phyloP scores from a whole-genome alignment of 2,797 vertebrate species.

The Linurgus olivaceus region DNA sequence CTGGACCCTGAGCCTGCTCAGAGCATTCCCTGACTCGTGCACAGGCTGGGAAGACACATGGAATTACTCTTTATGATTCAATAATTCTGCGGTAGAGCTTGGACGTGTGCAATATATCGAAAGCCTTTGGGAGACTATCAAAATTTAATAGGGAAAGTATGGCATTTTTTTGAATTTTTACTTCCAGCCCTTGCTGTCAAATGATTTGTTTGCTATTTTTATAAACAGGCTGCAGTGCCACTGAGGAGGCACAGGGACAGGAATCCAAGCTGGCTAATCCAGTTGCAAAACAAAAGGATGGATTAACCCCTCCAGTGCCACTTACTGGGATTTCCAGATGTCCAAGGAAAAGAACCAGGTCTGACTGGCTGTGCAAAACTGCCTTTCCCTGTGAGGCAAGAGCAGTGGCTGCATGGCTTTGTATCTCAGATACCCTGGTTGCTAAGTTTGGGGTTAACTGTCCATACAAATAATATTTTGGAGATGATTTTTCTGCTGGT shows the following conservation, averaged over 20 bases:
- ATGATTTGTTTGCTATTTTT: constrained; percentile 59
- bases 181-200: constrained; percentile 38
- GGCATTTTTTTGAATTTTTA: constrained; percentile 3
- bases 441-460: background rate
- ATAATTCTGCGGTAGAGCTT: constrained; percentile 60
- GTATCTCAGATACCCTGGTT: background rate
- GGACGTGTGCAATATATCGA: constrained; percentile 32
- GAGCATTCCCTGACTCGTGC: background rate
- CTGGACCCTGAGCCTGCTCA: background rate
- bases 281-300: background rate
- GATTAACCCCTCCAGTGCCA: background rate
- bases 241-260: constrained; percentile 14
- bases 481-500: background rate
- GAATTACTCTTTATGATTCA: constrained; percentile 44
- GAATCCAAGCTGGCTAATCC: background rate
- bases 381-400: background rate
- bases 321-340: background rate
- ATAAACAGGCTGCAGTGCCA: background rate
- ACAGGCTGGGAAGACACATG: background rate
- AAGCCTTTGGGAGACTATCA: constrained; percentile 65
- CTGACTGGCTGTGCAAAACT: background rate
- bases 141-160: constrained; percentile 63
- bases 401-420: background rate
- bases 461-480: background rate
- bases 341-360: background rate